Evolutionary conservation across 2,888 invertebrate genomes (phyloP), one percentile per base, ranked within the genome.

Genomic region (Sesia apiformis): DNA sequence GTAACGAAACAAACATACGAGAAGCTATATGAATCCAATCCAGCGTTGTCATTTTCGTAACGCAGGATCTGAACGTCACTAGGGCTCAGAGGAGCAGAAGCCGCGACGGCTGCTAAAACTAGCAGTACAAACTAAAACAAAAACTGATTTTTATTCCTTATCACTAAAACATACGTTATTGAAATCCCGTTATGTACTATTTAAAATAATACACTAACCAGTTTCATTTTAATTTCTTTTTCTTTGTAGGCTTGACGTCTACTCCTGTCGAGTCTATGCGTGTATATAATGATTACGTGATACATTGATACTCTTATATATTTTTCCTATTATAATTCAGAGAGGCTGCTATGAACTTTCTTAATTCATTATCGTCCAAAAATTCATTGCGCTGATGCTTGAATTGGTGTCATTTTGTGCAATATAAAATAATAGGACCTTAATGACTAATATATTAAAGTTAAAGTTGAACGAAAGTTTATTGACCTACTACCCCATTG

Each of bases 31-130:
- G 90, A 81, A 61, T 90, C 91, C 39, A 90, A 70, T 53, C 92
- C 92, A 60, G 89, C 87, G 60, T 93, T 93, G 72, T 93, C 90
- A 57, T 85, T 82, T 50, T 93, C 93, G 67, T 91, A 92, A 60
- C 91, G 91, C 52, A 92, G 61, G 60, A 93, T 86, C 67, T 91
- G 90, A 3, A 92, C 93, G 64, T 92, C 91, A 70, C 91, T 80
- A 4, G 64, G 76, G 58, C 75, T 80, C 57, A 76, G 55, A 4
- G 86, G 86, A 51, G 89, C 86, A 46, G 85, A 81, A 54, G 64
- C 69, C n/a, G 70, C 79, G 52, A 64, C 76, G 52, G 80, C 80
- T 6, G 80, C 61, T 58, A 87, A 55, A 52, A 70, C 71, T 46
- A 87, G 62, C 54, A 84, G 65, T 60, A 84, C 62, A 58, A 84